Conservation (phyloP, 2,888 invertebrate species). For the Drosophila putrida region DNA sequence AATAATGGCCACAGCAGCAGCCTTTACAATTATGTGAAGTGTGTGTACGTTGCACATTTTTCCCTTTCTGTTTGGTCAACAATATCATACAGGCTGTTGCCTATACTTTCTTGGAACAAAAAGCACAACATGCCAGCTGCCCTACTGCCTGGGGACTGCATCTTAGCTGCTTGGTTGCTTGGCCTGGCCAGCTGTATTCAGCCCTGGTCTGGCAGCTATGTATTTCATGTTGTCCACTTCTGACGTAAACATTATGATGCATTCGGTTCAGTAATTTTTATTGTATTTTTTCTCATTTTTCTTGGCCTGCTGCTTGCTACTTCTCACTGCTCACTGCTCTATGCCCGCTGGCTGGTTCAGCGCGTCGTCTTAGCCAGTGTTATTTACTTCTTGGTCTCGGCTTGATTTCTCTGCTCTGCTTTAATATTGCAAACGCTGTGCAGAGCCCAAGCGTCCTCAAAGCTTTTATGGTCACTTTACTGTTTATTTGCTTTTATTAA, state of each 20-base stretch:
- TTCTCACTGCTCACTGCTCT: too few relatives aligned
- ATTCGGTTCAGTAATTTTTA: constrained; percentile 80
- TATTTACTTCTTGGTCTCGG: constrained; percentile 41
- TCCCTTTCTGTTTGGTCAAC: constrained; percentile 19
- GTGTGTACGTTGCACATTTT: constrained; percentile 53
- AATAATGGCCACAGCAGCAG: constrained; percentile 19
- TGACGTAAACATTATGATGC: constrained; percentile 80
- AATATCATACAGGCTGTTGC: constrained; percentile 29
- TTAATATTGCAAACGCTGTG: constrained; percentile 64
- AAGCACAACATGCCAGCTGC: constrained; percentile 31
- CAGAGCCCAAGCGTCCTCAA: constrained; percentile 30
- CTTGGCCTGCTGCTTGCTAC: constrained; percentile 33
- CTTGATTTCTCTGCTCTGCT: constrained; percentile 53
- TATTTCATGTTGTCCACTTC: constrained; percentile 72
- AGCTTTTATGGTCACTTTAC: constrained; percentile 65
- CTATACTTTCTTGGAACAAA: constrained; percentile 63
- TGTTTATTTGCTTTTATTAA: constrained; percentile 69
- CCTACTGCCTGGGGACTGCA: constrained; percentile 22
- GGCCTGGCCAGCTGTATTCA: constrained; percentile 16
- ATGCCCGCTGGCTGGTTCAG: constrained; percentile 25
- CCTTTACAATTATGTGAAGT: constrained; percentile 59
- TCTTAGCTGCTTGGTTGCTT: constrained; percentile 25
- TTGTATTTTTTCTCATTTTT: constrained; percentile 69
- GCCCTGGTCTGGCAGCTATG: constrained; percentile 38
- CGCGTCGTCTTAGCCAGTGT: constrained; percentile 21